Evolutionary conservation across 2,888 invertebrate genomes (phyloP), one percentile per base, ranked within the genome.

Genomic region (Dichetophora obliterata): DNA sequence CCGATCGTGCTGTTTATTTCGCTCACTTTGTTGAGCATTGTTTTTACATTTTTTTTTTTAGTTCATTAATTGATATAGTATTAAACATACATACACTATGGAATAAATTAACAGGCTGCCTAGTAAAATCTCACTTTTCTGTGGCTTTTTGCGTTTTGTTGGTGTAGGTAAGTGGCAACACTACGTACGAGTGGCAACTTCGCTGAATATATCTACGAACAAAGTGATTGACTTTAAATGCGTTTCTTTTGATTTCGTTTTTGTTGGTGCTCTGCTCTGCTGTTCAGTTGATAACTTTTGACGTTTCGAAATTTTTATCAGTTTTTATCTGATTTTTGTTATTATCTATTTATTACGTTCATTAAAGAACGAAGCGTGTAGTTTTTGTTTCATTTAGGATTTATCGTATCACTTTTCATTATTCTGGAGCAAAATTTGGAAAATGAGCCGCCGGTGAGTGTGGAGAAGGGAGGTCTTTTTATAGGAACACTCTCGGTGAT

Each of bases 201-300:
- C 9, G 37, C 5, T 37, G 5, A 37, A 37, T 8, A 8, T 57
- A 24, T 16, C 57, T n/a, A 57, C 19, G 57, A 5, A 59, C 22
- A 16, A 16, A n/a, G 27, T 66, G 43, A 34, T 66, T 31, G 19
- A 37, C 5, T n/a, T 37, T 2, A 19, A 66, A 11, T n/a, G 19
- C 34, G 43, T 66, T 66, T n/a, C 37, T 16, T 66, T 66, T 16
- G 19, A 19, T n/a, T 19, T 37, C 37, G 22, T 66, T 22, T 50
- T 16, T 54, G 31, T 19, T 27, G n/a, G 50, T 66, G 37, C 22
- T 34, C 24, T n/a, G n/a, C n/a, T 54, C 54, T 27, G 57, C 14
- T 22, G 69, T 43, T 43, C 19, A 31, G 72, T 81, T 85, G 83
- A 85, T 85, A 83, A 83, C 61, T 61, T 75, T 70, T 70, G 63